Evolutionary conservation across 2,888 invertebrate species (phyloP).

Genomic region (Formica aserva): DNA sequence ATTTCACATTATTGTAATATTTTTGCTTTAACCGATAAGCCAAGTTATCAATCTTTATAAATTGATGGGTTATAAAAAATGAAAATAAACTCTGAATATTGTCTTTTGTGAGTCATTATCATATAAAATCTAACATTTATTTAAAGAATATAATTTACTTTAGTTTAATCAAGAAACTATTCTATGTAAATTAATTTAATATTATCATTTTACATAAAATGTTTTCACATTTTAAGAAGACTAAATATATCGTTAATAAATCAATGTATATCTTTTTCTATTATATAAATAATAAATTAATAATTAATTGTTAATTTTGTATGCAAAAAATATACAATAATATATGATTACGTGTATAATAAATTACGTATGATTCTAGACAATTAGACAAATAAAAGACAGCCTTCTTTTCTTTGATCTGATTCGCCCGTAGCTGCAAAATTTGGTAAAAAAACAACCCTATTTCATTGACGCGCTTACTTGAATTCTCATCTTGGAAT

Average conservation of each 20-base stretch:
- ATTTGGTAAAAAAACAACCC: slow-evolving; percentile 3
- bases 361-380: background rate
- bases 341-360: background rate
- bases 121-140: too few relatives aligned
- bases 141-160: too few relatives aligned
- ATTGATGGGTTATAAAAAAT: too few relatives aligned
- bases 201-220: too few relatives aligned
- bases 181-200: too few relatives aligned
- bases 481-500: slow-evolving; percentile 76
- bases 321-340: too few relatives aligned
- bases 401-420: background rate
- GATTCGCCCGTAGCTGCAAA: slow-evolving; percentile 2
- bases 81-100: too few relatives aligned
- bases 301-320: background rate
- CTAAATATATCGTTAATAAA: background rate
- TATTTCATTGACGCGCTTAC: slow-evolving; percentile 15
- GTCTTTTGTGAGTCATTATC: too few relatives aligned
- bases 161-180: too few relatives aligned
- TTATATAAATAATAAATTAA: background rate
- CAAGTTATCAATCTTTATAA: too few relatives aligned
- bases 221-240: background rate
- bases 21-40: too few relatives aligned
- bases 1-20: background rate
- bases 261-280: background rate
- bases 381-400: background rate